Conservation (phyloP, 2,888 invertebrate species). For the Steinernema hermaphroditum region DNA sequence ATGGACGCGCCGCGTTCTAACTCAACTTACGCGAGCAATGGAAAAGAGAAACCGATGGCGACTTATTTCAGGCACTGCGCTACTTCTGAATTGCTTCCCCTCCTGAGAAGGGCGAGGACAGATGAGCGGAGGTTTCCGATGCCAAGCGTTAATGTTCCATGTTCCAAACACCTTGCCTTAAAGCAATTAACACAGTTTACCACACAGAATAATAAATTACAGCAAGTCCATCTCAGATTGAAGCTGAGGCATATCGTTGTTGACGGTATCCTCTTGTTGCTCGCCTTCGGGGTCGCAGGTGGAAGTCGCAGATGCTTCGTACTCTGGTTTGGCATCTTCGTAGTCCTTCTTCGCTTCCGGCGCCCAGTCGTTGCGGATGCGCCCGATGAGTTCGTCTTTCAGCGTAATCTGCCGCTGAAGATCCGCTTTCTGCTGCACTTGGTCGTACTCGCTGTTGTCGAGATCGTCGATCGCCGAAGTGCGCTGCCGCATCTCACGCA, state of each 20-base stretch:
- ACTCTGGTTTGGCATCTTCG: background rate
- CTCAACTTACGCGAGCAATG: too few relatives aligned
- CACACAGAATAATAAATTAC: too few relatives aligned
- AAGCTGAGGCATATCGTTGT: too few relatives aligned
- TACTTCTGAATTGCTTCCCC: background rate
- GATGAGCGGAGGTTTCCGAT: background rate
- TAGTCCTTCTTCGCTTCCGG: background rate
- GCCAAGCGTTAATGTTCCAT: too few relatives aligned
- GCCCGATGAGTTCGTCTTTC: conserved; percentile 34
- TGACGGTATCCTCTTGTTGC: background rate
- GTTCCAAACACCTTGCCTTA: too few relatives aligned
- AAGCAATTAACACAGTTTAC: too few relatives aligned
- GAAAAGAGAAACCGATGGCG: background rate
- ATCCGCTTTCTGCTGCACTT: conserved; percentile 31
- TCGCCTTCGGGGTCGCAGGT: background rate
- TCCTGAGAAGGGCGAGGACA: background rate
- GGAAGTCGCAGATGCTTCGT: background rate
- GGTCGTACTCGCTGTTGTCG: conserved; percentile 31
- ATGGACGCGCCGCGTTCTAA: too few relatives aligned
- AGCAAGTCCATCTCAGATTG: too few relatives aligned
- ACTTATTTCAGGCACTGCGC: background rate
- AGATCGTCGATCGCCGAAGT: conserved; percentile 31
- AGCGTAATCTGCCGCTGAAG: conserved; percentile 25
- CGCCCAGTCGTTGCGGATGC: conserved; percentile 4
- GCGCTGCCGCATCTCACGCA: background rate